Conservation (phyloP, 2,888 invertebrate genomes). For the Teinopalpus imperialis region DNA sequence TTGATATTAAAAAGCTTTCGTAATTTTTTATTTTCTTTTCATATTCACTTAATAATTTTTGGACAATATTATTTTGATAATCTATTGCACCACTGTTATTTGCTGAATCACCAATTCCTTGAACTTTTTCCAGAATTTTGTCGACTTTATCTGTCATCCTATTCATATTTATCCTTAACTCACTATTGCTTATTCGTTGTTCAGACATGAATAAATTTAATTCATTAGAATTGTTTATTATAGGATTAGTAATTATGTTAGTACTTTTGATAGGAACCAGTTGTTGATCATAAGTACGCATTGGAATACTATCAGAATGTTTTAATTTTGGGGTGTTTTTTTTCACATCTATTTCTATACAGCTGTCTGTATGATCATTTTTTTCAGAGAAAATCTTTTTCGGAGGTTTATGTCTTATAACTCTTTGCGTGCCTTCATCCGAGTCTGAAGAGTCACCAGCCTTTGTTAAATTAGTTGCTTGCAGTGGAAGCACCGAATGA, state of each 20-base stretch:
- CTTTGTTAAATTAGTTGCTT: constrained; percentile 36
- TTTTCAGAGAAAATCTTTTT: constrained; percentile 46
- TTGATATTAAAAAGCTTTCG: constrained; percentile 53
- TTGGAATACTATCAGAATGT: constrained; percentile 6
- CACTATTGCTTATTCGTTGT: constrained; percentile 67
- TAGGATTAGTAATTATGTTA: constrained; percentile 36
- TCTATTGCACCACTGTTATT: constrained; percentile 31
- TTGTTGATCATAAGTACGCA: constrained; percentile 38
- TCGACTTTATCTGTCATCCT: constrained; percentile 66
- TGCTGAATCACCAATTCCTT: constrained; percentile 37
- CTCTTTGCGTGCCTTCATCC: constrained; percentile 46
- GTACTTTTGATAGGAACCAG: constrained; percentile 44
- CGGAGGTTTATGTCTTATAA: constrained; percentile 49
- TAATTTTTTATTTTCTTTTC: constrained; percentile 66
- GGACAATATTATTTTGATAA: constrained; percentile 52
- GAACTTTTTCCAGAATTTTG: constrained; percentile 50
- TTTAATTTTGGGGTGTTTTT: constrained; percentile 29
- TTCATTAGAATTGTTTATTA: constrained; percentile 41
- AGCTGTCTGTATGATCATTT: constrained; percentile 32
- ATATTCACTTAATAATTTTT: constrained; percentile 65
- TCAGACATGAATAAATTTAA: constrained; percentile 56
- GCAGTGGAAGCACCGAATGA: constrained; percentile 63
- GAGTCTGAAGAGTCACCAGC: constrained; percentile 66
- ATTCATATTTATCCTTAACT: constrained; percentile 64
- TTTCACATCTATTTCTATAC: constrained; percentile 37